Percentiles rank a stretch among this genome's conserved stretches.
These are phyloP conservation scores for Pterostichus madidus DNA, from an alignment of 2,888 invertebrate species.

Conservation along the genomic window DNA sequence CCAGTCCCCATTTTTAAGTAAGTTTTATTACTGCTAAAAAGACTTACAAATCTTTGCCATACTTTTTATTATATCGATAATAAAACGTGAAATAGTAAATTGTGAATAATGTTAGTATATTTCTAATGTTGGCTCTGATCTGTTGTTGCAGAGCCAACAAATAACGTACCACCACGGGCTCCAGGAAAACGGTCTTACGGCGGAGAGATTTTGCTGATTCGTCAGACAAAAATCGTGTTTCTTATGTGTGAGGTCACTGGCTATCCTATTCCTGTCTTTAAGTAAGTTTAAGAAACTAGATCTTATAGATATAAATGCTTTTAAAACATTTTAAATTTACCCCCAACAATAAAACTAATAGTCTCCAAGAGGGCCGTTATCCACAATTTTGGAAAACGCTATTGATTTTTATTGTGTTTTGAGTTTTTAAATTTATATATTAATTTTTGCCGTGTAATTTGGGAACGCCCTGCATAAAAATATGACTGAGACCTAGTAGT, in stretches of 20 bases:
- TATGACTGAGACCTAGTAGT: too few species aligned
- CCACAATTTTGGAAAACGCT: too few species aligned
- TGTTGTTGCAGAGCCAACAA: slow-evolving; percentile 83
- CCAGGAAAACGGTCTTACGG: slow-evolving; percentile 77
- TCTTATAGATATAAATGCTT: neutral
- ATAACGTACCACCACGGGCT: slow-evolving; percentile 81
- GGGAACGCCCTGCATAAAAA: too few species aligned
- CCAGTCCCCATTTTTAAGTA: slow-evolving; percentile 69
- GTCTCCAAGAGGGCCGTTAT: too few species aligned
- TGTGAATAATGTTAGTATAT: neutral
- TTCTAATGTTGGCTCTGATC: slow-evolving; percentile 61
- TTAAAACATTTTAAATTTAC: too few species aligned
- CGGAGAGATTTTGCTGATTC: slow-evolving; percentile 78
- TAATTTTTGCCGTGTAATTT: too few species aligned
- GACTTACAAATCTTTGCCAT: neutral
- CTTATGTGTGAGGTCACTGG: slow-evolving; percentile 75
- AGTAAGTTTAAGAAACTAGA: slow-evolving; percentile 44
- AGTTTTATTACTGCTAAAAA: neutral
- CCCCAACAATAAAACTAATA: too few species aligned
- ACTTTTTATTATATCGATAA: too few species aligned
- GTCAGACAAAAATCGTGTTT: slow-evolving; percentile 75
- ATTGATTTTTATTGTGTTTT: too few species aligned
- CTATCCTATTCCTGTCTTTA: slow-evolving; percentile 71
- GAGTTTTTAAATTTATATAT: too few species aligned
- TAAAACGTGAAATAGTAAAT: neutral